Conservation (phyloP, 2,888 invertebrate species). For the Caenorhabditis drosophilae region DNA sequence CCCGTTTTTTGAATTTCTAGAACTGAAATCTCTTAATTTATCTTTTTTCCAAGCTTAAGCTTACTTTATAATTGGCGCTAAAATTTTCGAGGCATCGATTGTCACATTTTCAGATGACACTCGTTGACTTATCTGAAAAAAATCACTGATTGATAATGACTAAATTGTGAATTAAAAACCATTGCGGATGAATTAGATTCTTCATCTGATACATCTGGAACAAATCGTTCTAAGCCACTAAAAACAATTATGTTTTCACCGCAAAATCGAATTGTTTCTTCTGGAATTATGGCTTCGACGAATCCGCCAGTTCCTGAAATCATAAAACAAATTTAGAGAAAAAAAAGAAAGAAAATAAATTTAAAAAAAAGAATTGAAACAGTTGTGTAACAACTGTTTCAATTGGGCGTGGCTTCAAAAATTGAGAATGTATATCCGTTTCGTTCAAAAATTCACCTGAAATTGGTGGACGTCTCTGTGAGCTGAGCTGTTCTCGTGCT, state of each 20-base stretch:
- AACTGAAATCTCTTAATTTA: too few species aligned
- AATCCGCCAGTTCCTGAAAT: constrained; percentile 16
- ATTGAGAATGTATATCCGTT: not conserved
- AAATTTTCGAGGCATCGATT: constrained; percentile 40
- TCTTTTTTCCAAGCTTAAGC: too few species aligned
- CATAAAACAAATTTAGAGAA: too few species aligned
- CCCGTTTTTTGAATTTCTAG: constrained; percentile 65
- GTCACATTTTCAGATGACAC: constrained; percentile 27
- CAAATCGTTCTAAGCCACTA: constrained; percentile 45
- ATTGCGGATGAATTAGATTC: too few species aligned
- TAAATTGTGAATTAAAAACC: not conserved
- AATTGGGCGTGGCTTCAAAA: not conserved
- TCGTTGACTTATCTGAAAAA: constrained; percentile 21
- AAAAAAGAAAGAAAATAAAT: too few species aligned
- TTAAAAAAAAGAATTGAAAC: not conserved
- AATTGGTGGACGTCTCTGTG: constrained; percentile 32
- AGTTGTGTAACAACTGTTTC: too few species aligned
- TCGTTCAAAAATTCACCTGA: too few species aligned
- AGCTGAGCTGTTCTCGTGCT: constrained; percentile 36
- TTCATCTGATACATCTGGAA: constrained; percentile 32
- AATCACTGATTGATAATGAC: not conserved
- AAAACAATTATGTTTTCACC: constrained; percentile 64
- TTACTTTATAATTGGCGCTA: constrained; percentile 19
- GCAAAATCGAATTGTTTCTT: constrained; percentile 61
- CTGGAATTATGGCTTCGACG: constrained; percentile 48